phyloP scores from a whole-genome alignment of 2,797 vertebrate species.

The Danio jaintianensis region DNA sequence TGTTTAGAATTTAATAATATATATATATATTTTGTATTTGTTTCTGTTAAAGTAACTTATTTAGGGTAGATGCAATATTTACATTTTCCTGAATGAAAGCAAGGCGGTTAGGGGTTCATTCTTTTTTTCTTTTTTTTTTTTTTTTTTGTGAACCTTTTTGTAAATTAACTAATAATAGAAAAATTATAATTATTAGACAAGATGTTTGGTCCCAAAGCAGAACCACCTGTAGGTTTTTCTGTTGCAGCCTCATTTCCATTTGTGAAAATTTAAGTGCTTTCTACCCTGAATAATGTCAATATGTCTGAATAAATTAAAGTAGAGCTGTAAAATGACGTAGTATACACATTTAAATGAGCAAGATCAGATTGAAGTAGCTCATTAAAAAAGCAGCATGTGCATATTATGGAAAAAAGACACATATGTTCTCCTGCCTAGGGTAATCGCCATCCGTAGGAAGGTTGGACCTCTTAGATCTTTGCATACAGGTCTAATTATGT shows the following conservation, averaged over 20 bases:
- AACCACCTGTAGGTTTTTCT: neutral
- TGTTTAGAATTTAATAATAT: neutral
- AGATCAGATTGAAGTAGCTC: conserved; percentile 2
- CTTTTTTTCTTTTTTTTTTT: neutral
- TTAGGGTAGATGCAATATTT: neutral
- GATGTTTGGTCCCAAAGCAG: neutral
- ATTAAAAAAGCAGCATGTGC: conserved; percentile 25
- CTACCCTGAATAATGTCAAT: neutral
- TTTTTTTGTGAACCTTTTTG: neutral
- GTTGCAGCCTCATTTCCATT: neutral
- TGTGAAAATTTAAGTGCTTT: neutral
- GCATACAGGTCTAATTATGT: neutral
- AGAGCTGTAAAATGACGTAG: neutral
- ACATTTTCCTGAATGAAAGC: neutral
- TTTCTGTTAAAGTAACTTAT: neutral
- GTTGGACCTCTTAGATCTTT: conserved; percentile 25
- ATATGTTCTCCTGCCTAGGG: conserved; percentile 22
- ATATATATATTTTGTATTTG: neutral
- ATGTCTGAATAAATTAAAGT: neutral
- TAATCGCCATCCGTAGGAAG: conserved; percentile 15
- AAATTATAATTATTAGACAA: neutral
- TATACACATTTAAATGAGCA: conserved; percentile 21
- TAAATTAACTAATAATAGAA: too few species aligned
- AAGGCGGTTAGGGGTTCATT: neutral
- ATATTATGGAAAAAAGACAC: neutral